Percentiles rank a stretch among this genome's conserved stretches.
phyloP scores from a whole-genome alignment of 2,888 invertebrate genomes.

The Ferrisia virgata region DNA sequence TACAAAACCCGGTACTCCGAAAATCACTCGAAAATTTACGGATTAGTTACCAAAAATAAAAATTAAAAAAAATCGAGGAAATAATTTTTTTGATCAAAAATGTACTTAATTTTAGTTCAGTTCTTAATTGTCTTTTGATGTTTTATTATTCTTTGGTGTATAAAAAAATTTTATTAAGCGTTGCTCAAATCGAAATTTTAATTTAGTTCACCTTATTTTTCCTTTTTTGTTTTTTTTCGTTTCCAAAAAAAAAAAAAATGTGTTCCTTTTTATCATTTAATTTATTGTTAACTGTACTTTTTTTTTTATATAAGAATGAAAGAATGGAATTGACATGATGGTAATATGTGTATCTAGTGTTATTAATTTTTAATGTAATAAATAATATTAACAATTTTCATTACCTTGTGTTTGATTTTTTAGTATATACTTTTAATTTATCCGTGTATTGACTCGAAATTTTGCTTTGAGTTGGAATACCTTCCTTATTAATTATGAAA shows the following conservation, averaged over 20 bases:
- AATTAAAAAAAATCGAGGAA: neutral
- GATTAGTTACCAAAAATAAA: slow-evolving; percentile 45
- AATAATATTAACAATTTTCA: slow-evolving; percentile 45
- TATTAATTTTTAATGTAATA: slow-evolving; percentile 46
- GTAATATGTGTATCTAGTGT: slow-evolving; percentile 47
- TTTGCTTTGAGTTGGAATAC: too few species aligned
- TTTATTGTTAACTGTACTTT: slow-evolving; percentile 45
- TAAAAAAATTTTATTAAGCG: slow-evolving; percentile 35
- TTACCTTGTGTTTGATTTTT: neutral
- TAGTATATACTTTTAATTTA: too few species aligned
- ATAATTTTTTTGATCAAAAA: slow-evolving; percentile 38
- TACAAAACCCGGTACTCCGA: slow-evolving; percentile 12
- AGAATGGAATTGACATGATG: slow-evolving; percentile 42
- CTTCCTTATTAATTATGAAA: too few species aligned
- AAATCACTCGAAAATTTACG: slow-evolving; percentile 19
- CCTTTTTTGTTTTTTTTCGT: slow-evolving; percentile 33
- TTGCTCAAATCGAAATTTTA: slow-evolving; percentile 45
- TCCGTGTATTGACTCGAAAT: too few species aligned
- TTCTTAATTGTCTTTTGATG: neutral
- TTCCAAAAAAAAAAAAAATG: slow-evolving; percentile 43
- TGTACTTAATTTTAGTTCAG: slow-evolving; percentile 22
- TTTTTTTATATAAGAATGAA: slow-evolving; percentile 42
- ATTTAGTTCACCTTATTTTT: slow-evolving; percentile 40
- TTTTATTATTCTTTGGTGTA: slow-evolving; percentile 23
- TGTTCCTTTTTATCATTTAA: slow-evolving; percentile 46